Conservation (phyloP, 1,140 invertebrate species). For the Dendroctonus ponderosae region DNA sequence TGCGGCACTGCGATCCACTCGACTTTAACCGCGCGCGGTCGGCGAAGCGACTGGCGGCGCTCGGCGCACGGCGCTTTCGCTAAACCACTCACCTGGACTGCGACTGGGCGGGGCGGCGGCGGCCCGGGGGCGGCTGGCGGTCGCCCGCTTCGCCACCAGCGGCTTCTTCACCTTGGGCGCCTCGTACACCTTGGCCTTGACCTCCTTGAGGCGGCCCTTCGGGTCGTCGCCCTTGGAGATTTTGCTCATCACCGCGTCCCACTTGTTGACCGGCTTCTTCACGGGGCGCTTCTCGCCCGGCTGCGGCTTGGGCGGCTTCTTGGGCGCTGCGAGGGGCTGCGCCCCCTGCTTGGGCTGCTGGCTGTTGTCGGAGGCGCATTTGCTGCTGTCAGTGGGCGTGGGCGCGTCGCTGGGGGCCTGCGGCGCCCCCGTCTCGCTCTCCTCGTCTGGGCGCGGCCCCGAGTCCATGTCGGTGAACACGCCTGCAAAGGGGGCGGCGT, state of each 20-base stretch:
- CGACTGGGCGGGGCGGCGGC: no score
- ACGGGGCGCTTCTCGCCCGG: constrained; percentile 41
- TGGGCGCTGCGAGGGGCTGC: constrained; percentile 50
- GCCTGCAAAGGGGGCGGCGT: background rate
- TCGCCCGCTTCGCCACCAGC: no score
- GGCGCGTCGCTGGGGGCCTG: no score
- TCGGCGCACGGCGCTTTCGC: no score
- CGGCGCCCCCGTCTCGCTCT: constrained; percentile 43
- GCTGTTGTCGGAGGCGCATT: constrained; percentile 48
- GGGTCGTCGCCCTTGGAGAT: constrained; percentile 69
- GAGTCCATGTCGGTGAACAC: constrained; percentile 81
- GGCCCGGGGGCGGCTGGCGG: no score
- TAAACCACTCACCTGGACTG: no score
- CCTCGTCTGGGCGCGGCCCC: constrained; percentile 43
- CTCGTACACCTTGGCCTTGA: constrained; percentile 71
- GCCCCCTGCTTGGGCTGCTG: constrained; percentile 48
- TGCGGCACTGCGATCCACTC: no score
- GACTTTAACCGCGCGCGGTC: no score
- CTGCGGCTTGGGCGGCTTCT: constrained; percentile 54
- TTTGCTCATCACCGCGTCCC: constrained; percentile 81
- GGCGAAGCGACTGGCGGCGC: no score
- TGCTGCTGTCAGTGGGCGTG: constrained; percentile 47
- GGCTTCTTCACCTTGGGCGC: no score
- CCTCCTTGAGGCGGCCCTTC: constrained; percentile 70
- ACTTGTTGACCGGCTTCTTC: constrained; percentile 56